Evolutionary conservation across 2,888 invertebrate genomes (phyloP).

Genomic region (Idaea aversata): DNA sequence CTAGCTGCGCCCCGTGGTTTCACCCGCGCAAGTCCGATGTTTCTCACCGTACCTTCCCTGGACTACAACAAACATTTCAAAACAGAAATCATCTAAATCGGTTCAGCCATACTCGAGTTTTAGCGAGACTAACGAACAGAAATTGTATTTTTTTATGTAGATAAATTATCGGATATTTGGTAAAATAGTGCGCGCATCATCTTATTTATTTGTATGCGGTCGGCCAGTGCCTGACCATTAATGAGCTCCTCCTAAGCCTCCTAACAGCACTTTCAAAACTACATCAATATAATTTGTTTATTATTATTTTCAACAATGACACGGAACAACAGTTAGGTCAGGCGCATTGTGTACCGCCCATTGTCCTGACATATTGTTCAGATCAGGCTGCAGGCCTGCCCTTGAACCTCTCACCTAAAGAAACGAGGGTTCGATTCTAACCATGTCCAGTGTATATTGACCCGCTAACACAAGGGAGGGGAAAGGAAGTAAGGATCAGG

Average conservation of each 20-base stretch:
- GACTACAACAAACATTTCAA: too few relatives aligned
- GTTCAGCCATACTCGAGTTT: too few relatives aligned
- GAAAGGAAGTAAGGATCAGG: neutral
- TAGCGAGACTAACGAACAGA: too few relatives aligned
- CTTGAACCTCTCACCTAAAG: neutral
- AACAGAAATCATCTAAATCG: too few relatives aligned
- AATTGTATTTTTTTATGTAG: too few relatives aligned
- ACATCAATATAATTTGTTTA: neutral
- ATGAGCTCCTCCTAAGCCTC: neutral
- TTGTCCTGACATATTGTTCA: neutral
- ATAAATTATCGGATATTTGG: too few relatives aligned
- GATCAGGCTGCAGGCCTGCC: neutral
- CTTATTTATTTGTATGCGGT: too few relatives aligned
- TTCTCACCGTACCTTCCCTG: too few relatives aligned
- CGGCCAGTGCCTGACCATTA: too few relatives aligned
- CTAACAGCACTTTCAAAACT: conserved; percentile 6
- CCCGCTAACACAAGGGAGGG: neutral
- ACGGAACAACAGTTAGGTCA: neutral
- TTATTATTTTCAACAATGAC: neutral
- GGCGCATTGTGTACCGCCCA: neutral
- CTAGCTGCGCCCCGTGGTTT: too few relatives aligned
- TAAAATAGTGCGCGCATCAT: too few relatives aligned
- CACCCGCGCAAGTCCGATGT: too few relatives aligned
- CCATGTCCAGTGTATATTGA: neutral
- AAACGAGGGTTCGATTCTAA: neutral